Percentiles rank a stretch among this genome's conserved stretches.
phyloP scores from a whole-genome alignment of 1,140 invertebrate species.

The Hermetia illucens region DNA sequence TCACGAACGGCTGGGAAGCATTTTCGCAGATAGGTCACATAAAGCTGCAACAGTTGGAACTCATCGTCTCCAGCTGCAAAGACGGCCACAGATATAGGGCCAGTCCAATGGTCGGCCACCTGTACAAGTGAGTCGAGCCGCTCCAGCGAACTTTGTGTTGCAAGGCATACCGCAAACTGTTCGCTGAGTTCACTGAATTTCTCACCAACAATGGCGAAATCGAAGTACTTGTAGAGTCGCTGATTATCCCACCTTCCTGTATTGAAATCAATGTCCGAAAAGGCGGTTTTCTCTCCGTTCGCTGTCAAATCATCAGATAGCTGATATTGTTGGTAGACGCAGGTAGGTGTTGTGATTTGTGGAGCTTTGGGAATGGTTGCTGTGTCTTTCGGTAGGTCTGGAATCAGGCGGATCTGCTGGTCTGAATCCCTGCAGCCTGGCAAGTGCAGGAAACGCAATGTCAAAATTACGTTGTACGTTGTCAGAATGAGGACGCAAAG shows the following conservation, averaged over 20 bases:
- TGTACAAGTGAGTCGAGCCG: conserved; percentile 59
- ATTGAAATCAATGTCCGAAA: conserved; percentile 42
- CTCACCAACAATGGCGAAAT: conserved; percentile 52
- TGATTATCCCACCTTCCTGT: conserved; percentile 58
- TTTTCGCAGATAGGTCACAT: conserved; percentile 55
- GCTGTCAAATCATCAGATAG: too few relatives aligned
- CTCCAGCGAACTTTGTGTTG: conserved; percentile 73
- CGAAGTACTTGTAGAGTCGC: conserved; percentile 52
- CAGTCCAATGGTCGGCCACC: conserved; percentile 67
- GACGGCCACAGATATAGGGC: conserved; percentile 71
- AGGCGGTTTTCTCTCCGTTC: too few relatives aligned
- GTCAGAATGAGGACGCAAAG: too few relatives aligned
- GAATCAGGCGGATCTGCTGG: too few relatives aligned
- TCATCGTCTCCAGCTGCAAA: conserved; percentile 66
- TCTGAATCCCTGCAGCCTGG: too few relatives aligned
- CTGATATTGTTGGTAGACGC: too few relatives aligned
- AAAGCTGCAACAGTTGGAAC: conserved; percentile 48
- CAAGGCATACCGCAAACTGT: conserved; percentile 52
- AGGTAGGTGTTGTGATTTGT: too few relatives aligned
- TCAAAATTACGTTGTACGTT: too few relatives aligned
- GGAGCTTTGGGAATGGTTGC: too few relatives aligned
- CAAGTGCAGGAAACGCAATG: too few relatives aligned
- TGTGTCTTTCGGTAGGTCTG: too few relatives aligned
- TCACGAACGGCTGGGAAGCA: conserved; percentile 58
- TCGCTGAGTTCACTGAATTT: conserved; percentile 40